Percentiles rank a stretch among this genome's conserved stretches.
Conservation (phyloP, 2,113 vertebrate genomes). For the Hypocryptadius cinnamomeus region DNA sequence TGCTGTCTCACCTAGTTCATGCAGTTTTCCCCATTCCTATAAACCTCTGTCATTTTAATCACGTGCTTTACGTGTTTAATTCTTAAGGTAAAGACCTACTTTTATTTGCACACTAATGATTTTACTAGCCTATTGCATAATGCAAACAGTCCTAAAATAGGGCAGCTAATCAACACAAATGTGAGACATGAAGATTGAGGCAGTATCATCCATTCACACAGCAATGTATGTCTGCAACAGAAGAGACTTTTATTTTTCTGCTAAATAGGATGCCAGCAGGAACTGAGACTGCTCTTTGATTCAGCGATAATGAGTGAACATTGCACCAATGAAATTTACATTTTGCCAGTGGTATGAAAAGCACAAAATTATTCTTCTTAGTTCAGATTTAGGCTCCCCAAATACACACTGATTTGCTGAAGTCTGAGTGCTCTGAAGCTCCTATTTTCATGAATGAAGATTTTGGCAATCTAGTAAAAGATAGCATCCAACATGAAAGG, state of each 20-base stretch:
- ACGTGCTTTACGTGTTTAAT: not conserved
- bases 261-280: slow-evolving; percentile 29
- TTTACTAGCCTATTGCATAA: not conserved
- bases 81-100: not conserved
- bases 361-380: not conserved
- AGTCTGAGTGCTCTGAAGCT: not conserved
- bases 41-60: not conserved
- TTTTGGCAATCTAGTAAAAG: slow-evolving; percentile 2
- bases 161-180: not conserved
- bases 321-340: slow-evolving; percentile 16
- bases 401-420: not conserved
- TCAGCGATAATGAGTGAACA: slow-evolving; percentile 17
- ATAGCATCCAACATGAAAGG: not conserved
- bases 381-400: not conserved
- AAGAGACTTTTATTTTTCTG: not conserved
- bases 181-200: not conserved
- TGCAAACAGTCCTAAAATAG: not conserved
- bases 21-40: not conserved
- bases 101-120: not conserved
- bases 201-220: not conserved
- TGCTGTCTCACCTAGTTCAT: not conserved
- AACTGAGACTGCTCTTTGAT: slow-evolving; percentile 47
- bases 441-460: not conserved
- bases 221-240: not conserved
- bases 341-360: slow-evolving; percentile 5